phyloP scores from a whole-genome alignment of 2,888 invertebrate species.

The Conus canariensis region DNA sequence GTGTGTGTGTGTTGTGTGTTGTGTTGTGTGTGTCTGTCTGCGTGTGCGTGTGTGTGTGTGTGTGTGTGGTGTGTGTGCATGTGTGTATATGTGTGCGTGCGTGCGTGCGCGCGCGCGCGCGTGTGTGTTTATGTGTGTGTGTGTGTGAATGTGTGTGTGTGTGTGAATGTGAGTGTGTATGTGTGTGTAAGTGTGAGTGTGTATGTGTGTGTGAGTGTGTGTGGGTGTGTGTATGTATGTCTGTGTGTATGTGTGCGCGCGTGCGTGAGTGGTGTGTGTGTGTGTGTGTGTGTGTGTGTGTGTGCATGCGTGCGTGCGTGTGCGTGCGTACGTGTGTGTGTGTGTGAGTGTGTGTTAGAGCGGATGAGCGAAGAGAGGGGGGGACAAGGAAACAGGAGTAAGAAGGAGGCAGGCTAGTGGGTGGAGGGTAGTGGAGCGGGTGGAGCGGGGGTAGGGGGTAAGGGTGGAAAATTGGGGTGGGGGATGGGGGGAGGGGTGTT shows the following conservation, averaged over 20 bases:
- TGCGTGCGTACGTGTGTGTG: neutral
- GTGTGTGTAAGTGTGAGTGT: neutral
- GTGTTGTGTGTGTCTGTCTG: neutral
- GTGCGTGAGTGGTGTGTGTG: conserved; percentile 3
- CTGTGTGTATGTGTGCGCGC: neutral
- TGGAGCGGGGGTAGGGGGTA: too few species aligned
- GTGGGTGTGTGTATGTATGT: neutral
- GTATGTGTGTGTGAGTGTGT: neutral
- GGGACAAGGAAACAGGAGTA: too few species aligned
- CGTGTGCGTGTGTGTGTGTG: neutral
- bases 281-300: neutral
- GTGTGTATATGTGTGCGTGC: neutral
- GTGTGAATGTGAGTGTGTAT: neutral
- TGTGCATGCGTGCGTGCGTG: neutral
- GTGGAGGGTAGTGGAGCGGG: too few species aligned
- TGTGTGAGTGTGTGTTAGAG: neutral
- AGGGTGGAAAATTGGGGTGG: too few species aligned
- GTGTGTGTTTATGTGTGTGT: neutral
- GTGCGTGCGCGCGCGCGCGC: neutral
- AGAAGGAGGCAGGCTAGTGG: too few species aligned
- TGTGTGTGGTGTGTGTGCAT: neutral
- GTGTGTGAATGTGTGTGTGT: neutral
- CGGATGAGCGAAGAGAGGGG: neutral
- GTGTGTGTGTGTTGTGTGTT: neutral
- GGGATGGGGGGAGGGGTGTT: too few species aligned